Conservation (phyloP, 2,113 vertebrate genomes). For the Patagioenas fasciata region DNA sequence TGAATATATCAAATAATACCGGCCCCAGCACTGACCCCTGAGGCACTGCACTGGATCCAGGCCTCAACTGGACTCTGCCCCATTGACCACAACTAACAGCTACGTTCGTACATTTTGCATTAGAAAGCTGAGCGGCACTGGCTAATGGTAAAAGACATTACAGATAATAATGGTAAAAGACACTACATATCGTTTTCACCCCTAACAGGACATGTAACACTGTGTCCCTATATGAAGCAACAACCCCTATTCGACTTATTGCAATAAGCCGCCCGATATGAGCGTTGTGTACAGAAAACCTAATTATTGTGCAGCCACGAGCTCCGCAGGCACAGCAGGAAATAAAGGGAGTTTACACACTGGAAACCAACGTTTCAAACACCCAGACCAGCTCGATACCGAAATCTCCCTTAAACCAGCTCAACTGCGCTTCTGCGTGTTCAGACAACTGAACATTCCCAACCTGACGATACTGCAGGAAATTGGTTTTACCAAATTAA, state of each 20-base stretch:
- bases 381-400: neutral
- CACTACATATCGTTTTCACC: neutral
- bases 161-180: neutral
- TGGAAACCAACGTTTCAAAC: neutral
- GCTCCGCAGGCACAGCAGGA: neutral
- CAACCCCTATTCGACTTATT: neutral
- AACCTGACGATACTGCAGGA: neutral
- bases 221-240: rapidly evolving
- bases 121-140: neutral
- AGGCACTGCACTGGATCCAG: too few species aligned
- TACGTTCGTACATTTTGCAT: neutral
- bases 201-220: rapidly evolving
- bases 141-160: neutral
- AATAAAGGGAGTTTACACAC: rapidly evolving
- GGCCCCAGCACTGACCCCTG: too few species aligned
- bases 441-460: neutral
- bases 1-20: too few species aligned
- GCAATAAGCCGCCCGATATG: rapidly evolving
- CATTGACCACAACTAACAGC: too few species aligned
- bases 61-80: too few species aligned
- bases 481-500: neutral
- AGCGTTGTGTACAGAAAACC: neutral
- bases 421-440: neutral
- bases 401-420: neutral
- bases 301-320: neutral